Evolutionary conservation across 1,140 invertebrate genomes (phyloP).

Genomic region (Drosophila azteca): DNA sequence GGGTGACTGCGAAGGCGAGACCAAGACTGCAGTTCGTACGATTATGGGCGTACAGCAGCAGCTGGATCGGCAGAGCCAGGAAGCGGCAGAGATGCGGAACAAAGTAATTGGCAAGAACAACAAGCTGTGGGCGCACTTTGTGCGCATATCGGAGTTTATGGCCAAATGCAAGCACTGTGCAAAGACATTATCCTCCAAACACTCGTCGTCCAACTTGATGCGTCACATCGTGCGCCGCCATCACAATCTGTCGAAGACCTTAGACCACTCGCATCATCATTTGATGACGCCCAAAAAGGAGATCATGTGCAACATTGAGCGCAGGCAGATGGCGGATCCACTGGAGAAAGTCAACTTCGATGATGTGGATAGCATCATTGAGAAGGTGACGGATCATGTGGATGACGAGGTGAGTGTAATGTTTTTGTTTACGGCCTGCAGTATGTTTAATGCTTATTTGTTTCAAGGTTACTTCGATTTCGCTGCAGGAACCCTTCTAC

Average conservation of each 20-base stretch:
- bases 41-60: slow-evolving; percentile 56
- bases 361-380: slow-evolving; percentile 72
- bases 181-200: slow-evolving; percentile 71
- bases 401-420: slow-evolving; percentile 63
- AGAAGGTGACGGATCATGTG: slow-evolving; percentile 67
- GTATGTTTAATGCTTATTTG: slow-evolving; percentile 1
- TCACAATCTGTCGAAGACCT: slow-evolving; percentile 64
- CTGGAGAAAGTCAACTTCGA: slow-evolving; percentile 71
- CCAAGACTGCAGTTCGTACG: slow-evolving; percentile 62
- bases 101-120: slow-evolving; percentile 74
- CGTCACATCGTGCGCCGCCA: slow-evolving; percentile 69
- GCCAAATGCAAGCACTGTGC: slow-evolving; percentile 73
- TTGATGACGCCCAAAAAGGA: slow-evolving; percentile 63
- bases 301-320: slow-evolving; percentile 16
- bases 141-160: slow-evolving; percentile 70
- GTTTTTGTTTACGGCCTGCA: neutral
- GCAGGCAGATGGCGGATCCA: slow-evolving; percentile 55
- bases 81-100: slow-evolving; percentile 50
- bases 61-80: slow-evolving; percentile 37
- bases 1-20: slow-evolving; percentile 51
- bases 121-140: slow-evolving; percentile 73
- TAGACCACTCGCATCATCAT: slow-evolving; percentile 63
- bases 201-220: slow-evolving; percentile 73
- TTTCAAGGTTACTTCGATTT: slow-evolving; percentile 48
- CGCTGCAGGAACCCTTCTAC: slow-evolving; percentile 66